Base-by-base conservation (phyloP, 2,113 vertebrate genomes). In the Callipepla squamata region DNA sequence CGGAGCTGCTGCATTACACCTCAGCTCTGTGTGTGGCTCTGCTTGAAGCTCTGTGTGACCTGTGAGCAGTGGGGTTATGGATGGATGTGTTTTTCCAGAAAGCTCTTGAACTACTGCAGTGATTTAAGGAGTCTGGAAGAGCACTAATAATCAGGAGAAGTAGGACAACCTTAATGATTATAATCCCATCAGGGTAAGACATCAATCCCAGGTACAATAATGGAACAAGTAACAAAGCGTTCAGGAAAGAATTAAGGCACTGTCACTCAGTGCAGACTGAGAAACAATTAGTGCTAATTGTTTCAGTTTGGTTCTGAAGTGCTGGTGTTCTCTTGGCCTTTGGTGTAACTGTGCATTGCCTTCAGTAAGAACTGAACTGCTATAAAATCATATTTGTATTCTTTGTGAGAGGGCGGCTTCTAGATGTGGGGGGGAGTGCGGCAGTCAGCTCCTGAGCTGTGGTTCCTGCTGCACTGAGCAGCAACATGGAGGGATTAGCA, bases 111-210 rank as follows among this genome's bases (percentile, higher is more conserved):
- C 22, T 70, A 25, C 23, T 93, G 82, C 50, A 78, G 42, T 68
- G 70, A 22, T 87, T 81, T 53, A 66, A 85, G 69, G 53, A 92
- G 67, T 91, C 74, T 85, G 89, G 75, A 85, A 76, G 63, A 76
- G 85, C 70, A 50, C 5, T 90, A 83, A 83, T 93, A 85, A 93
- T 67, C 32, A 85, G 68, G 63, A 95, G 42, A 93, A 94, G 47
- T 88, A 93, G 92, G 73, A 90, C 88, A 94, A 5, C 65, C 25
- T 74, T 96, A 95, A 96, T 88, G 57, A 75, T 95, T 85, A 74
- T 92, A 95, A 96, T 94, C 93, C 93, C 90, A 88, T 94, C 90
- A 88, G 93, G 88, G 61, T 90, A 88, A 92, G 65, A 63, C 88
- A 86, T 93, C 93, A 92, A 68, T 96, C 83, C 90, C 76, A 93